These are phyloP conservation scores for Fregetta grallaria DNA, from an alignment of 2,113 vertebrate genomes.

Conservation along the genomic window DNA sequence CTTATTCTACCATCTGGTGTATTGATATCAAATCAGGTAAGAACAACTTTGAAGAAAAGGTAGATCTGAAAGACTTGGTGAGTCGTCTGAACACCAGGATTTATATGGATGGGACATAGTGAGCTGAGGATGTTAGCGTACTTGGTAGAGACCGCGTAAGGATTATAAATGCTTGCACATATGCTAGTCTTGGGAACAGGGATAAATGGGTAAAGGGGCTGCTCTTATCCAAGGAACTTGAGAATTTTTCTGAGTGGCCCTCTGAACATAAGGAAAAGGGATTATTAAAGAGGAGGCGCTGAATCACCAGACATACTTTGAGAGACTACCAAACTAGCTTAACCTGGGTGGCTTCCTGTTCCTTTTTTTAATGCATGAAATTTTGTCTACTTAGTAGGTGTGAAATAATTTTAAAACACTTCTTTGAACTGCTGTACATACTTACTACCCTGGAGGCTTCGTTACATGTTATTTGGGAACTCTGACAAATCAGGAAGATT, in stretches of 20 bases:
- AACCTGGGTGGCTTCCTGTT: not conserved
- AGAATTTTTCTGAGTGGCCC: not conserved
- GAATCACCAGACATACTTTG: not conserved
- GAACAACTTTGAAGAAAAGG: not conserved
- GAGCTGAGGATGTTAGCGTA: not conserved
- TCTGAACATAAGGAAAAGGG: not conserved
- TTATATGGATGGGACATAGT: not conserved
- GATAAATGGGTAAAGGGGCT: not conserved
- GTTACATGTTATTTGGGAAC: not conserved
- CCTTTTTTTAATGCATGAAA: not conserved
- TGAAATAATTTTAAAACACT: not conserved
- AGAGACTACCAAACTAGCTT: not conserved
- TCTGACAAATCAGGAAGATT: not conserved
- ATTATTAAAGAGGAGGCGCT: not conserved
- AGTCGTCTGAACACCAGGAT: not conserved
- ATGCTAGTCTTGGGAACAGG: not conserved
- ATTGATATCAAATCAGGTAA: not conserved
- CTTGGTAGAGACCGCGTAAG: not conserved
- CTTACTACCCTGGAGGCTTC: not conserved
- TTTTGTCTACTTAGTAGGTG: not conserved
- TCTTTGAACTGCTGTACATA: not conserved
- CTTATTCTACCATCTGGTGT: not conserved
- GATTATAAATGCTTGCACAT: not conserved
- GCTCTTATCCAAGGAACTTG: not conserved
- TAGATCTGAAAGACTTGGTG: not conserved